Conservation (phyloP, 2,113 vertebrate species). For the Tricholaema leucomelas region DNA sequence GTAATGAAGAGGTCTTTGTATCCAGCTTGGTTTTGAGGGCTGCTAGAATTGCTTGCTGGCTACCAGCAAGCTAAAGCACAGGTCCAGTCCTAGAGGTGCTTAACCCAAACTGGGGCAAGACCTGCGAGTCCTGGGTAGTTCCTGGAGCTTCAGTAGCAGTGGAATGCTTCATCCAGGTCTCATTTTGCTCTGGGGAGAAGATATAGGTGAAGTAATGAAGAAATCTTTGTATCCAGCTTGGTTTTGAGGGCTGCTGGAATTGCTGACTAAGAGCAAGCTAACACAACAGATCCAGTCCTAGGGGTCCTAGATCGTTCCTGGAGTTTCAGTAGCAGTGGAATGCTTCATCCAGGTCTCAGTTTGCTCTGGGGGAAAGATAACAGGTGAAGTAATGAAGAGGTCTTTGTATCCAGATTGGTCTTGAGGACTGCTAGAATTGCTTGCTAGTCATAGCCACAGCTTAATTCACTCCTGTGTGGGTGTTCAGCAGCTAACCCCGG, state of each 20-base stretch:
- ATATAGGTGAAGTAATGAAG: background rate
- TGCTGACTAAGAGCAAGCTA: no score
- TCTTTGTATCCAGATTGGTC: background rate
- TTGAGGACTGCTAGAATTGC: background rate
- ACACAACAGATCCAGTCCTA: background rate
- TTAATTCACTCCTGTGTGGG: background rate
- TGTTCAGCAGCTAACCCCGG: background rate
- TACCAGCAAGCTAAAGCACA: background rate
- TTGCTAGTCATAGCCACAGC: background rate
- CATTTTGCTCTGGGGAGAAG: background rate
- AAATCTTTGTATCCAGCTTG: background rate
- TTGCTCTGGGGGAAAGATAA: background rate
- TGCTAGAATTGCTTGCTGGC: background rate
- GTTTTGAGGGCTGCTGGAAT: background rate
- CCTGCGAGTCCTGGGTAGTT: background rate
- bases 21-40: background rate
- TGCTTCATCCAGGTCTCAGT: background rate
- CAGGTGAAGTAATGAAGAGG: background rate
- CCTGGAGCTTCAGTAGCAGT: background rate
- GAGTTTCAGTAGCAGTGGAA: background rate
- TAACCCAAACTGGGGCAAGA: background rate
- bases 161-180: background rate
- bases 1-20: background rate
- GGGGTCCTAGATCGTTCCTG: rapidly evolving
- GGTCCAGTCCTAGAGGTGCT: background rate